phyloP scores from a whole-genome alignment of 2,797 vertebrate genomes.

The Schizopygopsis pylzovi region DNA sequence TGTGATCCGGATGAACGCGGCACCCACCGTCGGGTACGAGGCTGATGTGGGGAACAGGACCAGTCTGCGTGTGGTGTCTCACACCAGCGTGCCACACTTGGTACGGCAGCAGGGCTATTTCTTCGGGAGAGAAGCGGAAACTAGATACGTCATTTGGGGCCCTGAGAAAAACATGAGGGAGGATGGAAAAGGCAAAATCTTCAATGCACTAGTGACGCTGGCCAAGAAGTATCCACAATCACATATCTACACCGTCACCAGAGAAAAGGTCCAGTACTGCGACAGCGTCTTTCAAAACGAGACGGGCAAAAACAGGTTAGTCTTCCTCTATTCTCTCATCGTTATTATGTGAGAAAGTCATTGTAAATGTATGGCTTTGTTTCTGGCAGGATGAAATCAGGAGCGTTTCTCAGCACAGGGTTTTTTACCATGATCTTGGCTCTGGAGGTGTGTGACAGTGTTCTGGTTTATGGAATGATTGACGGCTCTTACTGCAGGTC shows the following conservation, averaged over 20 bases:
- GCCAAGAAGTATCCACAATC: constrained; percentile 77
- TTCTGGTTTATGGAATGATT: constrained; percentile 92
- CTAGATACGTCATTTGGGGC: constrained; percentile 91
- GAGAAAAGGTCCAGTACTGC: constrained; percentile 85
- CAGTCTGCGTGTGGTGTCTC: constrained; percentile 87
- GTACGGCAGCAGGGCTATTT: constrained; percentile 84
- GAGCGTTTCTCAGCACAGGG: constrained; percentile 95
- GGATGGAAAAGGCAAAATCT: constrained; percentile 81
- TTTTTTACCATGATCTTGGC: constrained; percentile 96
- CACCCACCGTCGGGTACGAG: constrained; percentile 86
- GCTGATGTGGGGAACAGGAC: constrained; percentile 86
- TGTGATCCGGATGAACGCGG: constrained; percentile 94
- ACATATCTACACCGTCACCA: constrained; percentile 84
- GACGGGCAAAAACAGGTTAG: constrained; percentile 92
- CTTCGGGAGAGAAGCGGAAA: constrained; percentile 82
- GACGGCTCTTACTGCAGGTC: constrained; percentile 91
- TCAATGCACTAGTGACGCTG: constrained; percentile 78
- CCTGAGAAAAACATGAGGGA: constrained; percentile 88
- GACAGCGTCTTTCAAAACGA: constrained; percentile 90
- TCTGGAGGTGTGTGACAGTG: constrained; percentile 89
- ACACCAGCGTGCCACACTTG: constrained; percentile 89
- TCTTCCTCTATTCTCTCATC: background rate
- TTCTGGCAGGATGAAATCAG: constrained; percentile 85
- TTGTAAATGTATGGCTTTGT: background rate
- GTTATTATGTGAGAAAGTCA: background rate